Conservation (phyloP, 2,888 invertebrate genomes). For the Caenorhabditis sp. region DNA sequence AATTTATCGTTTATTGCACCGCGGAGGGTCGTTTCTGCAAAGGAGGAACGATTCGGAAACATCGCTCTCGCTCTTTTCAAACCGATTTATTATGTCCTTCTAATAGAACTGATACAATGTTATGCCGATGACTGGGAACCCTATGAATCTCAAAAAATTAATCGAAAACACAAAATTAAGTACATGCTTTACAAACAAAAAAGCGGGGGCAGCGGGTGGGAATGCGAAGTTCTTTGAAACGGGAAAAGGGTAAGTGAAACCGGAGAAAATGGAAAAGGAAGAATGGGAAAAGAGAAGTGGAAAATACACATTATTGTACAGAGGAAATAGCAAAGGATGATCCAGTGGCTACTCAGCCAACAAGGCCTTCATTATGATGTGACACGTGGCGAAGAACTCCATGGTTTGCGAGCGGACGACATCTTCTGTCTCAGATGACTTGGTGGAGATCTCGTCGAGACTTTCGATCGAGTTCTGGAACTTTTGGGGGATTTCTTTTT, state of each 20-base stretch:
- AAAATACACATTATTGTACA: slow-evolving; percentile 48
- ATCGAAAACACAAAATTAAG: slow-evolving; percentile 4
- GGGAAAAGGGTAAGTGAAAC: neutral
- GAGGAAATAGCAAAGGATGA: neutral
- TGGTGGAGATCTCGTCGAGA: slow-evolving; percentile 45
- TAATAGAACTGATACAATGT: neutral
- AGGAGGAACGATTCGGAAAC: no score
- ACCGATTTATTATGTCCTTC: slow-evolving; percentile 1
- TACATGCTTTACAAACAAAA: slow-evolving; percentile 22
- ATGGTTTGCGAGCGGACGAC: slow-evolving; percentile 91
- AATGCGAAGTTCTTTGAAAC: neutral
- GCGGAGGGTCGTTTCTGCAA: no score
- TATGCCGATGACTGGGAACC: neutral
- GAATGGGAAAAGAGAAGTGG: slow-evolving; percentile 1
- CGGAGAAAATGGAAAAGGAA: neutral
- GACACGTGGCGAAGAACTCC: slow-evolving; percentile 99
- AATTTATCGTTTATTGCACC: no score
- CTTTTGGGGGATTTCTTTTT: no score
- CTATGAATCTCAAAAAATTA: neutral
- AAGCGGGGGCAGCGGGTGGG: neutral
- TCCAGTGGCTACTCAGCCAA: slow-evolving; percentile 26
- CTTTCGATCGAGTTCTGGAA: slow-evolving; percentile 51
- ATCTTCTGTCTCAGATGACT: slow-evolving; percentile 33
- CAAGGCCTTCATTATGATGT: slow-evolving; percentile 89
- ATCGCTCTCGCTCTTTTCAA: no score